phyloP scores from a whole-genome alignment of 2,888 invertebrate species.

The Lacanobia wlatinum region DNA sequence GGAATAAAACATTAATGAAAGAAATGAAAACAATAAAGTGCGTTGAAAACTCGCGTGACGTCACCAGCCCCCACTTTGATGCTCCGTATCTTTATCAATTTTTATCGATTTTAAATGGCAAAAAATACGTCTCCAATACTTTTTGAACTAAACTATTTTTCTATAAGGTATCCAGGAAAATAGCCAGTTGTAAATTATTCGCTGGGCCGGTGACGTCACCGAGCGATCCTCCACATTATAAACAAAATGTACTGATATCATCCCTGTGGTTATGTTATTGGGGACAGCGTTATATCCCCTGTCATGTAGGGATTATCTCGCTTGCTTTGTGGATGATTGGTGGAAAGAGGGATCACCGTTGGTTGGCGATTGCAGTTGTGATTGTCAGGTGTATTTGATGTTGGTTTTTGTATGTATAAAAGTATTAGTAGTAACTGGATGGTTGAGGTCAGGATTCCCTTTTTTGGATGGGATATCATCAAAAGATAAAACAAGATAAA shows the following conservation, averaged over 20 bases:
- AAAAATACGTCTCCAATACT: too few species aligned
- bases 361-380: constrained; percentile 34
- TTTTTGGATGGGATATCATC: too few species aligned
- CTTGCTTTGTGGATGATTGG: constrained; percentile 22
- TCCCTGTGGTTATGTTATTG: constrained; percentile 10
- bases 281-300: constrained; percentile 25
- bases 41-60: too few species aligned
- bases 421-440: background rate
- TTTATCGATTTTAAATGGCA: too few species aligned
- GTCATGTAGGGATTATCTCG: constrained; percentile 41
- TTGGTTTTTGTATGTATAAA: background rate
- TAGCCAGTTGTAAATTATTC: background rate
- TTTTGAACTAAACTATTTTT: too few species aligned
- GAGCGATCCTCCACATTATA: background rate
- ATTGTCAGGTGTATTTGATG: constrained; percentile 27
- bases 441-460: background rate
- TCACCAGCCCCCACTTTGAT: too few species aligned
- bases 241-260: constrained; percentile 1
- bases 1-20: too few species aligned
- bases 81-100: too few species aligned
- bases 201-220: background rate
- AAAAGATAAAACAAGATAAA: too few species aligned
- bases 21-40: too few species aligned
- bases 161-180: too few species aligned
- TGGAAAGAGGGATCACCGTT: constrained; percentile 32